phyloP scores from a whole-genome alignment of 2,888 invertebrate genomes.

The Eupithecia exiguata region DNA sequence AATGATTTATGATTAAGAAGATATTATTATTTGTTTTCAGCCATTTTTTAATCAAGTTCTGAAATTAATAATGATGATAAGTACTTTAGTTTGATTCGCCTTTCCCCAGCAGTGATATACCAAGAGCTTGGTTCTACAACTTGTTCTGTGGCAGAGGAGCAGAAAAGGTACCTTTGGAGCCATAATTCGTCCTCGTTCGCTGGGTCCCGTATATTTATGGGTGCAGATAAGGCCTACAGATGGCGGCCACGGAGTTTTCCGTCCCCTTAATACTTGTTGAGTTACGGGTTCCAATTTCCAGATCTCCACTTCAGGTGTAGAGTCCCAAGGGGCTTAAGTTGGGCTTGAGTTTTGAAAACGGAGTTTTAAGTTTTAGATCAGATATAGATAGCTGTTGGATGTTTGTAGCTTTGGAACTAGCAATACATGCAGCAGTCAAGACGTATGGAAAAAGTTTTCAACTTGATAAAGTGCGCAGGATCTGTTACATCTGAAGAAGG shows the following conservation, averaged over 20 bases:
- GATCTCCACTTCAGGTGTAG: constrained; percentile 76
- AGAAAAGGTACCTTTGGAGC: constrained; percentile 72
- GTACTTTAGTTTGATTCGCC: neutral
- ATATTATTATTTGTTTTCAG: too few relatives aligned
- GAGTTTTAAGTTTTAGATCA: neutral
- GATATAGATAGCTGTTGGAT: neutral
- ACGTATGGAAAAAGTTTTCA: neutral
- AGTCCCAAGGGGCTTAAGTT: constrained; percentile 45
- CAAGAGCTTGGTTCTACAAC: neutral
- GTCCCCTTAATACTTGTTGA: constrained; percentile 82
- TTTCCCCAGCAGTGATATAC: constrained; percentile 14
- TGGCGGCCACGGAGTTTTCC: constrained; percentile 78
- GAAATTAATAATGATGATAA: neutral
- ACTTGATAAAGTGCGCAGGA: neutral
- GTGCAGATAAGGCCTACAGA: constrained; percentile 81
- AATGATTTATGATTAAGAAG: too few relatives aligned
- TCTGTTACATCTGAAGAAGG: neutral
- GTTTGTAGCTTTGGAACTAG: neutral
- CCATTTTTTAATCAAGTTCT: neutral
- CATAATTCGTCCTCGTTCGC: constrained; percentile 77
- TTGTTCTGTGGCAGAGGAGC: constrained; percentile 47
- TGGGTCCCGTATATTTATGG: constrained; percentile 78
- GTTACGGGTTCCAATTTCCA: constrained; percentile 82
- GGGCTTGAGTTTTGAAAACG: constrained; percentile 2
- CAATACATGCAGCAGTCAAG: neutral